A percentile compares a stretch with the other conserved stretches of the same genome.
phyloP scores from a whole-genome alignment of 2,113 vertebrate genomes.

The Gallinago undulata region DNA sequence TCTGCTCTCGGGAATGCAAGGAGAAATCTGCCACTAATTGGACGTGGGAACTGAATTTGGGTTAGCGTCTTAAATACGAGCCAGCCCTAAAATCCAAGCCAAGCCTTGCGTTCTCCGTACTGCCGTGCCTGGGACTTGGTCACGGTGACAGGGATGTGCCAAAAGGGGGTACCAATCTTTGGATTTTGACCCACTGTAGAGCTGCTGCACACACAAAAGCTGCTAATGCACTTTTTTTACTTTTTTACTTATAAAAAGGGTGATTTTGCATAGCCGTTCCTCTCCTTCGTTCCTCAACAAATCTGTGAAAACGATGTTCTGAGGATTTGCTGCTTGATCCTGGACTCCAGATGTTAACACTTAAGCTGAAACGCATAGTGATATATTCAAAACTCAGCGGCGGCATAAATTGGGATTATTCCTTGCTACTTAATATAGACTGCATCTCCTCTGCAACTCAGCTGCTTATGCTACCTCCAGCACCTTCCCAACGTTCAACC shows the following conservation, averaged over 20 bases:
- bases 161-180: background rate
- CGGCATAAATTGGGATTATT: background rate
- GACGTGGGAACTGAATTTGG: background rate
- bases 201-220: background rate
- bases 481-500: background rate
- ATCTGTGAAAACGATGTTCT: background rate
- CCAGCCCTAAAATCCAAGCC: background rate
- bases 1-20: conserved; percentile 7
- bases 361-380: background rate
- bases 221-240: background rate
- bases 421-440: background rate
- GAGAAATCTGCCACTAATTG: background rate
- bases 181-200: background rate
- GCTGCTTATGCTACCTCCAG: background rate
- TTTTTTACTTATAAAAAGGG: background rate
- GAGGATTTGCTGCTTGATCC: background rate
- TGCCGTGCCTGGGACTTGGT: background rate
- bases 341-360: background rate
- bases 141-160: background rate
- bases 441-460: background rate
- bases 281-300: background rate
- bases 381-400: background rate
- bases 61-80: background rate
- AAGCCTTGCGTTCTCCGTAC: background rate
- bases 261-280: background rate